Base-by-base conservation (phyloP, 1,140 invertebrate species). In the Trachelipus rathkii region DNA sequence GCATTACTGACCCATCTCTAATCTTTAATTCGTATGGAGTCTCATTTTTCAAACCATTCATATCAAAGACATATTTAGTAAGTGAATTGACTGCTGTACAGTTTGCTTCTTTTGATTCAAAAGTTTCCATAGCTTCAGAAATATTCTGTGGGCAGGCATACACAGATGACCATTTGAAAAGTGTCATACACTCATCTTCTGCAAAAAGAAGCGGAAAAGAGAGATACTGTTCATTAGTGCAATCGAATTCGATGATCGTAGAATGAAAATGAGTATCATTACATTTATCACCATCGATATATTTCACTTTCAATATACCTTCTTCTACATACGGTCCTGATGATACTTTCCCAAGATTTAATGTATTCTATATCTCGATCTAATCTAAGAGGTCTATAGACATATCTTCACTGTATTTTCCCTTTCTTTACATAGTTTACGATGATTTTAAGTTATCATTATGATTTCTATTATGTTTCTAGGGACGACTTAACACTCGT, bases 241-340 rank as follows among this genome's bases (percentile, higher is more conserved):
- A 81, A 33, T 74, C 73, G 15, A 81, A 81, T 44, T 74, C 72
- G 21, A 81, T 81, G 44, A 78, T 21, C 43, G 77, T 81, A 33
- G 77, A 72, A 21, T 74, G 76, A 9, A 10, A 43, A 44, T 74
- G 44, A 13, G 72, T 71, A 15, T 53, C 44, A 13, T 77, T 72
- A 74, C 79, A 81, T 33, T 21, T 33, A 24, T 78, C 77, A 53
- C 79, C 79, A 44, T 70, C 44, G n/a, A 71, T 24, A 74, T 81
- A 81, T 44, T 75, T 81, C 33, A 81, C 11, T 68, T 75, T 77
- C 11, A 81, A 67, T 21, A 15, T 67, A 8, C 75, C 79, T 68
- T 77, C 45, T 43, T 81, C 79, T 13, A 81, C 19, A 70, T 67
- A 78, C 8, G 75, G 79, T 11, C 79, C 79, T 70, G 75, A 78